Evolutionary conservation across 2,797 vertebrate genomes (phyloP), one percentile per base, ranked within the genome.

Genomic region (Lagorchestes hirsutus): DNA sequence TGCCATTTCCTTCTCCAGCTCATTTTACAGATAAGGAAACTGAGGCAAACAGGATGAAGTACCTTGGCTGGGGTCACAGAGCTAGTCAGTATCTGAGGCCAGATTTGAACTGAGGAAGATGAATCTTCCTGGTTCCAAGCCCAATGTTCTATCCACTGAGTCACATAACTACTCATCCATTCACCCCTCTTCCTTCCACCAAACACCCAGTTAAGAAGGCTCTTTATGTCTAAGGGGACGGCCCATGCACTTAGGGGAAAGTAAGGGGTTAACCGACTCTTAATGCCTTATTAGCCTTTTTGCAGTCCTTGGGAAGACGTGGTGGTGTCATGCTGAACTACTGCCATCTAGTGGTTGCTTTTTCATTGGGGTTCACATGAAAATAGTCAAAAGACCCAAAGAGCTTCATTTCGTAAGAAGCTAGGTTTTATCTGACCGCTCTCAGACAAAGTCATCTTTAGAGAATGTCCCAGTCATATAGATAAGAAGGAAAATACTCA

Each of bases 301-400:
- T 34, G 90, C 18, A 87, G 94, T 62, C 2, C 9, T 24, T 93
- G 12, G 74, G 46, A 56, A 82, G 59, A 90, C 34, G 12, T 16
- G 34, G 58, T 50, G 74, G 31, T 67, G 8, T 62, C 90, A 97
- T 98, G 98, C 98, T 97, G 59, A 98, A 94, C 98, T 95, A 97
- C 95, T 98, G 98, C 98, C 98, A 99, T 97, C 98, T 99, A 99
- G 98, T 97, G 98, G 98, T n/a, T 94, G 96, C 95, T 82, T 95
- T 94, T 92, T 87, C 52, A 31, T 40, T 50, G 58, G 31, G 40
- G 95, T 98, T 96, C 97, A 92, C 95, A 93, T 95, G 50, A 5
- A 96, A 93, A 14, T 90, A 92, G 58, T 82, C 57, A 56, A 50
- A 94, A 0, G 57, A 46, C 0, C 93, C 91, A 93, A 59, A 5